Percentiles rank a stretch among this genome's conserved stretches.
Evolutionary conservation across 2,888 invertebrate genomes (phyloP).

Genomic region (Mystacides longicornis): DNA sequence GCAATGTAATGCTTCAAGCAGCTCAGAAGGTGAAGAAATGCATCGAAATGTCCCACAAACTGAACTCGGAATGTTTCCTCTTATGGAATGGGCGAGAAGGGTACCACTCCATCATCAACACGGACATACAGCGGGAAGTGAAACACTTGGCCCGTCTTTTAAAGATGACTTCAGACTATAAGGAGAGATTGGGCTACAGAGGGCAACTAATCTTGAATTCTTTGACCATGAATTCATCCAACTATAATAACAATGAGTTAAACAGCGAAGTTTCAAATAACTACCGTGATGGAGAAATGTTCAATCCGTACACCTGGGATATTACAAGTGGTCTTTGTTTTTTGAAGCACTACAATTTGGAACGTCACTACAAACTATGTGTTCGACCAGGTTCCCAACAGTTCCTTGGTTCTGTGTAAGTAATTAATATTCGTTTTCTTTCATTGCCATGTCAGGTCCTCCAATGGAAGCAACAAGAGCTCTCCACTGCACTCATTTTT

Average conservation of each 20-base stretch:
- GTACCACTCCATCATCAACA: conserved; percentile 51
- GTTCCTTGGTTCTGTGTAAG: conserved; percentile 55
- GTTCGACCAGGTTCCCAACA: conserved; percentile 56
- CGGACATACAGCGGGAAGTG: conserved; percentile 52
- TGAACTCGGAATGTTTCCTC: conserved; percentile 55
- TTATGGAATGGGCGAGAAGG: conserved; percentile 56
- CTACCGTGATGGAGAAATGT: background rate
- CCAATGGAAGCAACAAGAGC: too few relatives aligned
- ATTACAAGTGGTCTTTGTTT: conserved; percentile 57
- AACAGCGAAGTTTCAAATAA: background rate
- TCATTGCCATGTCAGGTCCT: too few relatives aligned
- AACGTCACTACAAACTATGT: conserved; percentile 55
- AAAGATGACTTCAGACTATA: conserved; percentile 55
- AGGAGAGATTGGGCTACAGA: conserved; percentile 53
- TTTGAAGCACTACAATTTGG: conserved; percentile 51
- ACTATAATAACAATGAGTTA: background rate
- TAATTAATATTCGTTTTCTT: too few relatives aligned
- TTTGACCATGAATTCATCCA: conserved; percentile 26
- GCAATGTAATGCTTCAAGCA: conserved; percentile 50
- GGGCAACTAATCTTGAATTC: conserved; percentile 52
- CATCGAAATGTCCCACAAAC: conserved; percentile 52
- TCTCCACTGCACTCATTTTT: too few relatives aligned
- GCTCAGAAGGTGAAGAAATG: conserved; percentile 56
- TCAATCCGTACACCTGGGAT: conserved; percentile 50
- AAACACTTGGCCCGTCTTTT: conserved; percentile 54